Evolutionary conservation across 2,113 vertebrate genomes (phyloP).

Genomic region (Lucifuga dentata): DNA sequence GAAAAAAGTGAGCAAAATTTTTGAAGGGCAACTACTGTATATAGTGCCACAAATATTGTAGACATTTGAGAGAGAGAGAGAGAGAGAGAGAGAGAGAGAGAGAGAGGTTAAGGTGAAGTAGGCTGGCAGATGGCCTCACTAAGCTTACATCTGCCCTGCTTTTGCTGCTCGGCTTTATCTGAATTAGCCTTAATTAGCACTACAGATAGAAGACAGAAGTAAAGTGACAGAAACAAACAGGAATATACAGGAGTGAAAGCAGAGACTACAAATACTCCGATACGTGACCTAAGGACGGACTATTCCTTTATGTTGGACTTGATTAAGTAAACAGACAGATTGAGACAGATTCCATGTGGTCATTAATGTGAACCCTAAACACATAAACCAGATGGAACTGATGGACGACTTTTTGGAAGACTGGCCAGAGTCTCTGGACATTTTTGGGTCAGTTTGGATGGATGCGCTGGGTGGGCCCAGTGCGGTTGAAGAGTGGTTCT

Average conservation of each 20-base stretch:
- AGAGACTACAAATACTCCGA: background rate
- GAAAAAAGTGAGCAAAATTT: no score
- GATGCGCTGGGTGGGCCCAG: slow-evolving; percentile 45
- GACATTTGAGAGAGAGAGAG: slow-evolving; percentile 21
- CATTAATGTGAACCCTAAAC: background rate
- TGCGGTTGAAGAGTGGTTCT: slow-evolving; percentile 56
- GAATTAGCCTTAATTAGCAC: slow-evolving; percentile 2
- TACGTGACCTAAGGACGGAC: background rate
- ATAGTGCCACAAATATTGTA: no score
- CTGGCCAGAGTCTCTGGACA: slow-evolving; percentile 61
- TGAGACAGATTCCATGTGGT: background rate
- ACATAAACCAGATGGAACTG: slow-evolving; percentile 37
- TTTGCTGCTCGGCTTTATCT: slow-evolving; percentile 40
- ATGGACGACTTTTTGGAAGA: slow-evolving; percentile 55
- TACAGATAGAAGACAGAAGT: slow-evolving; percentile 10
- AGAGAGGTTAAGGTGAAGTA: slow-evolving; percentile 25
- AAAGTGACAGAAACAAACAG: background rate
- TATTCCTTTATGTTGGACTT: background rate
- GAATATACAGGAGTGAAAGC: background rate
- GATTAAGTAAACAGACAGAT: background rate
- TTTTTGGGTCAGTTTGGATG: slow-evolving; percentile 71
- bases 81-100: no score
- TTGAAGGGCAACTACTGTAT: no score
- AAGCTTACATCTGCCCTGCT: slow-evolving; percentile 60
- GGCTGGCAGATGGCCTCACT: slow-evolving; percentile 71